Conservation (phyloP, 2,888 invertebrate genomes). For the Barypeithes pellucidus region DNA sequence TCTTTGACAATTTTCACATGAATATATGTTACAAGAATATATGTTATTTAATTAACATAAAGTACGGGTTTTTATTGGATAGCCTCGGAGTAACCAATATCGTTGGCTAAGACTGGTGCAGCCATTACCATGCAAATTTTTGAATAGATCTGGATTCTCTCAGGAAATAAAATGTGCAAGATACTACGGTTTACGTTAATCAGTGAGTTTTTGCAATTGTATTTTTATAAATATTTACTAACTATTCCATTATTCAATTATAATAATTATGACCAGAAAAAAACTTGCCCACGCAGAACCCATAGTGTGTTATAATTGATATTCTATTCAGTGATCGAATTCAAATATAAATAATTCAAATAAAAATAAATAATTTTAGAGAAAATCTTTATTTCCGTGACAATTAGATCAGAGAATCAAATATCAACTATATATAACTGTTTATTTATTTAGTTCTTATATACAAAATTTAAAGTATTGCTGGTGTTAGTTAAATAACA, state of each 20-base stretch:
- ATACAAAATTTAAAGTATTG: too few relatives aligned
- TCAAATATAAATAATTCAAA: too few relatives aligned
- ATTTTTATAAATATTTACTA: neutral
- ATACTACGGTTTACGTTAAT: constrained; percentile 33
- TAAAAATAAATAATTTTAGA: too few relatives aligned
- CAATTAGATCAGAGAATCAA: too few relatives aligned
- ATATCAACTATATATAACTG: too few relatives aligned
- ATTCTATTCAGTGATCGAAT: too few relatives aligned
- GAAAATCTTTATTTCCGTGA: too few relatives aligned
- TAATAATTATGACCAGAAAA: too few relatives aligned
- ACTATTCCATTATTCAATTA: neutral
- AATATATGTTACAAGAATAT: constrained; percentile 59
- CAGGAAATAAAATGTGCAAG: constrained; percentile 38
- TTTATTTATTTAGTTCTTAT: too few relatives aligned
- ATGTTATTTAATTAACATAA: constrained; percentile 63
- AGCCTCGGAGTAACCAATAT: constrained; percentile 57
- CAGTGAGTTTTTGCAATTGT: constrained; percentile 41
- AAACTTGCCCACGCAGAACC: too few relatives aligned
- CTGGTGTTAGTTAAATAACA: too few relatives aligned
- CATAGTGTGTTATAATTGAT: too few relatives aligned
- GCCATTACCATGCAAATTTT: constrained; percentile 65
- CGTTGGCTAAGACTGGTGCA: constrained; percentile 57
- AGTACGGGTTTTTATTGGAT: constrained; percentile 59
- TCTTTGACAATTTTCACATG: constrained; percentile 57
- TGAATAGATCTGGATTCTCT: constrained; percentile 53